Evolutionary conservation across 2,113 vertebrate species (phyloP), one percentile per base, ranked within the genome.

Genomic region (Pyxicephalus adspersus): DNA sequence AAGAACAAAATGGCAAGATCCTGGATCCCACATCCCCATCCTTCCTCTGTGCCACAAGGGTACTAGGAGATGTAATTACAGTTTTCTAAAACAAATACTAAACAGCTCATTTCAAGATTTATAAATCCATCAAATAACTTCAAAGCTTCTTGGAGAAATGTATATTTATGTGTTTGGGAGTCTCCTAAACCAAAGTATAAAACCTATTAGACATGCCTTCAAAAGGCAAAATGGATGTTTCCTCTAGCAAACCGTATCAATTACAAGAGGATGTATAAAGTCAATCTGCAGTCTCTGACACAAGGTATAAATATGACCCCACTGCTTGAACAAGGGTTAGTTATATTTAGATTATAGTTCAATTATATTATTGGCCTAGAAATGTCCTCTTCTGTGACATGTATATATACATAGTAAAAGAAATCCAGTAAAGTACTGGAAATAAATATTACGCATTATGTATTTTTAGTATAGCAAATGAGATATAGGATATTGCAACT

Each of bases 51-150:
- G 52, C 52, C 74, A 22, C n/a, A 50, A 22, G 72, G 22, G 38
- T 3, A 20, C 22, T 9, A 45, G 15, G 22, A 58, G 57, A 76
- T 63, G 38, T 51, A 64, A 64, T 76, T 77, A 54, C 50, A 65
- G 76, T 65, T 77, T 34, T 77, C 45, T 54, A 77, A 65, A 66
- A 77, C 76, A 77, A 64, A 77, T 75, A 61, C 57, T 63, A 63
- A 75, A 75, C 72, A 75, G 22, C 22, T 75, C 72, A 61, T 77
- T 29, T 65, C 45, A 31, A 31, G 50, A 52, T 65, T 29, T 66
- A 29, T 77, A 64, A 64, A 65, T 52, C 76, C 64, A 77, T 64
- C 58, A 55, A 54, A 28, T 29, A 5, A 65, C 45, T 77, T 77
- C 75, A 77, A 77, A 77, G 75, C 25, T 22, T 19, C 23, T 34